Base-by-base conservation (phyloP, 2,797 vertebrate genomes). In the Microctenopoma stevenorrisi region DNA sequence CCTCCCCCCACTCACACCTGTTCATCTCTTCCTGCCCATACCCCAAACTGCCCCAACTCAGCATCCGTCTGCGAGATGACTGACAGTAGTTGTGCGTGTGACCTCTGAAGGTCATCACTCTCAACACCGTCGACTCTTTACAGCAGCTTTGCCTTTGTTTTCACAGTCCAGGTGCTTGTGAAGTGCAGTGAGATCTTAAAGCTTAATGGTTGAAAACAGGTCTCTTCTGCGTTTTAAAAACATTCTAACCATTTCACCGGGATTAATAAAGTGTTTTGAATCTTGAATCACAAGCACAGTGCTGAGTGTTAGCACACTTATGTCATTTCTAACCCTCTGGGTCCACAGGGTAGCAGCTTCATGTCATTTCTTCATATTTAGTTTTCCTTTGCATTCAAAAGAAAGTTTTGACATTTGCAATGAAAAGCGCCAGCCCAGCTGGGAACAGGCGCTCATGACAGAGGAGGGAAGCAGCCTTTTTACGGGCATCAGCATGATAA, bases 1-100 rank as follows among this genome's bases (percentile, higher is more conserved):
- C 86, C 83, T 85, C 83, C 78, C 84, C 83, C 82, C 69, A 38
- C 51, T 79, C 85, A 82, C 89, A 87, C 85, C 88, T 90, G 88
- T 85, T 89, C 78, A 64, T 83, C 73, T 65, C 63, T 49, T 81
- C 79, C 78, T 84, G 84, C 82, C 78, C 64, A 65, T 65, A 73
- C 80, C 81, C 71, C 74, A 71, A 68, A 69, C 72, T 74, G 82
- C 65, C 82, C 82, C 62, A 0, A 72, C 87, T 74, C 86, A 87
- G 85, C 86, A 84, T 69, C 86, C 58, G 74, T 79, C 85, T 74
- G 43, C 2, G 15, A 46, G 56, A 72, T 74, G 86, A 91, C 58
- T 83, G 84, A 89, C 87, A 79, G 84, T 51, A 74, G 60, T 74
- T 74, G 85, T 74, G 74, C 82, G 78, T 81, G 79, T 83, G 86